Percentiles rank a stretch among this genome's conserved stretches.
phyloP scores from a whole-genome alignment of 2,113 vertebrate species.

The Oryzias curvinotus region DNA sequence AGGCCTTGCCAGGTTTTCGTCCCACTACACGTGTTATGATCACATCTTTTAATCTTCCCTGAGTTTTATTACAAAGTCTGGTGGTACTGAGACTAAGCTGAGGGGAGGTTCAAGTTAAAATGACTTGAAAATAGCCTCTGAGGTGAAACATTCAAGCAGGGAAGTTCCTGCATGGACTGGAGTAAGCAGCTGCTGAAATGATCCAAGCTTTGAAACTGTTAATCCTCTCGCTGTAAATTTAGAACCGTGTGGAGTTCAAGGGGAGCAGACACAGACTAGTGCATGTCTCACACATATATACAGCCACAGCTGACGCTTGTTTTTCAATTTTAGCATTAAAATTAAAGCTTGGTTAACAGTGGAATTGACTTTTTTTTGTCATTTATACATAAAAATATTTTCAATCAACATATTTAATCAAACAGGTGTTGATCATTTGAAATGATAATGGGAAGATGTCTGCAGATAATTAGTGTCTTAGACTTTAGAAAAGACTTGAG shows the following conservation, averaged over 20 bases:
- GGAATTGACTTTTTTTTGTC: no score
- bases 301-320: no score
- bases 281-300: no score
- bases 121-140: not conserved
- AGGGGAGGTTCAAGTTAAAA: not conserved
- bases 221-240: constrained; percentile 76
- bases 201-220: constrained; percentile 55
- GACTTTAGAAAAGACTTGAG: constrained; percentile 20
- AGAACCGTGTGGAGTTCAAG: constrained; percentile 57
- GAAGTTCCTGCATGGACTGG: constrained; percentile 50
- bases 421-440: not conserved
- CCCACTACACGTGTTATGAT: no score
- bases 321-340: no score
- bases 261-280: constrained; percentile 28
- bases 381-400: no score
- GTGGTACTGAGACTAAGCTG: not conserved
- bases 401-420: not conserved
- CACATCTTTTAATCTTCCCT: not conserved
- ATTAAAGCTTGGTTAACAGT: no score
- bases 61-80: not conserved
- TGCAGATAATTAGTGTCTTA: constrained; percentile 7
- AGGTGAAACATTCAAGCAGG: not conserved
- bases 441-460: not conserved
- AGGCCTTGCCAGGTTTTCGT: no score
- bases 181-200: constrained; percentile 71